These are phyloP conservation scores for Psettodes erumei DNA, from an alignment of 2,113 vertebrate species.

Conservation along the genomic window DNA sequence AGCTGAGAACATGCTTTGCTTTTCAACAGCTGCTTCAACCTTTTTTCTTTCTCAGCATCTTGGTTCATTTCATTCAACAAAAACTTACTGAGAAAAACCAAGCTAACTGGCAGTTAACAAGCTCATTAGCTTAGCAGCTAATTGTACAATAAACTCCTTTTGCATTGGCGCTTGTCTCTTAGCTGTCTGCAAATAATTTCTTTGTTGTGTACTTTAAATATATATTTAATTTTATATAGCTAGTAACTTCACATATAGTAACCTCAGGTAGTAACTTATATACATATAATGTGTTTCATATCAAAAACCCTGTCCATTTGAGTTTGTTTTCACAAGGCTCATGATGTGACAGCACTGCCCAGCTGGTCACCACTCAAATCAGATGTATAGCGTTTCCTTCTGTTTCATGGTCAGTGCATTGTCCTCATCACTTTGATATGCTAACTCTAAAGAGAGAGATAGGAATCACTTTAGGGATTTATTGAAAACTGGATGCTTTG, in stretches of 20 bases:
- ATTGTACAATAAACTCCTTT: too few relatives aligned
- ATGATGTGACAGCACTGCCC: neutral
- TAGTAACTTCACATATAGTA: too few relatives aligned
- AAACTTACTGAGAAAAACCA: neutral
- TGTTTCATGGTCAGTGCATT: neutral
- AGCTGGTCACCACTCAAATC: neutral
- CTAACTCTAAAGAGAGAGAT: too few relatives aligned
- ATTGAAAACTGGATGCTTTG: too few relatives aligned
- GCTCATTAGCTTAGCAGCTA: too few relatives aligned
- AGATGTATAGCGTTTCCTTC: neutral
- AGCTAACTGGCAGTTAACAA: neutral
- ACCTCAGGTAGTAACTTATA: too few relatives aligned
- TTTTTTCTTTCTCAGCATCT: neutral
- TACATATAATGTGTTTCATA: conserved; percentile 27
- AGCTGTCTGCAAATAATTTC: neutral
- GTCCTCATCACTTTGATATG: too few relatives aligned
- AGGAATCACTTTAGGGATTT: too few relatives aligned
- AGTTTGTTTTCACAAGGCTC: neutral
- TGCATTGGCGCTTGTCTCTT: too few relatives aligned
- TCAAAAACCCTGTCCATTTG: conserved; percentile 2
- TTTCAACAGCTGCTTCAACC: neutral
- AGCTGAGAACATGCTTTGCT: neutral
- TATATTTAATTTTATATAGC: too few relatives aligned
- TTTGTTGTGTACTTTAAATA: too few relatives aligned
- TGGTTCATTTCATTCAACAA: neutral